Evolutionary conservation across 2,113 vertebrate species (phyloP).

Genomic region (Zosterops lateralis): DNA sequence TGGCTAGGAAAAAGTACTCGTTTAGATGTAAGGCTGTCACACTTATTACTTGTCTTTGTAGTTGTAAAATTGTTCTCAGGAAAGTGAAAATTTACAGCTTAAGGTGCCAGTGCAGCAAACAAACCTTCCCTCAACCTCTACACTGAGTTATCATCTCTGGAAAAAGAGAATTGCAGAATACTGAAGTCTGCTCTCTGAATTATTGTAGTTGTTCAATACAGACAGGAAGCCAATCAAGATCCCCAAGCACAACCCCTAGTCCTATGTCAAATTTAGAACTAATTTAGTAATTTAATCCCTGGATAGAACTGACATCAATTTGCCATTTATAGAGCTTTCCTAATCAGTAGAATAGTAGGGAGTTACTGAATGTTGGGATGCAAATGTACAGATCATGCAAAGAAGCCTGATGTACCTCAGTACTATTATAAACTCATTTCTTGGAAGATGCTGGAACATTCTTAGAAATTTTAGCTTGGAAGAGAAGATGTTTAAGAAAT

Average conservation of each 20-base stretch:
- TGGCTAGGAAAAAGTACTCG: not conserved
- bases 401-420: not conserved
- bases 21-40: not conserved
- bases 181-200: not conserved
- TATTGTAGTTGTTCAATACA: not conserved
- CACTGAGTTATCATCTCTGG: not conserved
- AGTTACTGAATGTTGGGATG: not conserved
- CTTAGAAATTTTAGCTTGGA: not conserved
- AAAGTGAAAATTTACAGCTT: not conserved
- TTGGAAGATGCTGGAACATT: not conserved
- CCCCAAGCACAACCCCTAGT: not conserved
- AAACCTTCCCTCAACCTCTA: not conserved
- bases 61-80: not conserved
- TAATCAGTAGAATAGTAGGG: not conserved
- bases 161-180: not conserved
- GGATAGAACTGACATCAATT: not conserved
- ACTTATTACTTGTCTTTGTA: not conserved
- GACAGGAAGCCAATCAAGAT: not conserved
- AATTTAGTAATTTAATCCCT: conserved; percentile 25
- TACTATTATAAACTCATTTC: not conserved
- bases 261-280: not conserved
- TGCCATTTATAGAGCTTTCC: conserved; percentile 9
- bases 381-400: not conserved
- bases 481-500: not conserved
- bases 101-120: not conserved